These are phyloP conservation scores for Clamator glandarius DNA, from an alignment of 2,797 vertebrate species.

Conservation along the genomic window DNA sequence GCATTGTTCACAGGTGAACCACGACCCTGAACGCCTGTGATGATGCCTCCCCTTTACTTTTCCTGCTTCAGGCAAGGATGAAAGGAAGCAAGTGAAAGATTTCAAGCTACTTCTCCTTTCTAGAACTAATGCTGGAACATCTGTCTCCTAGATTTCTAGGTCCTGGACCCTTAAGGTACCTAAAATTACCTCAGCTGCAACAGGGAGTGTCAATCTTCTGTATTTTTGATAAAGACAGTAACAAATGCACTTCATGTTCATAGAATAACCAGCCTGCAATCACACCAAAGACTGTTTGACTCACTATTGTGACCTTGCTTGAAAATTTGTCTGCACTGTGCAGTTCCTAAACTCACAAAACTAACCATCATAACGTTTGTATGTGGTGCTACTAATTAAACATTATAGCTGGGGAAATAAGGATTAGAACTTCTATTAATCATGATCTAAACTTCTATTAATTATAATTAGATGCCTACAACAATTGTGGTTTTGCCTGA, in stretches of 20 bases:
- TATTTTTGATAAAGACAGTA: background rate
- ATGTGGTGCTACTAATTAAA: background rate
- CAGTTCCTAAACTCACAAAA: conserved; percentile 28
- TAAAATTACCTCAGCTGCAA: background rate
- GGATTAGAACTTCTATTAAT: conserved; percentile 25
- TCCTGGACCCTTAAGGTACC: background rate
- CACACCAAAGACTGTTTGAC: background rate
- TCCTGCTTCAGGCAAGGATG: background rate
- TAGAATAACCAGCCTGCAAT: too few relatives aligned
- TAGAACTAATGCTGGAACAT: background rate
- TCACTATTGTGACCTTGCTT: conserved; percentile 5
- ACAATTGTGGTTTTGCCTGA: background rate
- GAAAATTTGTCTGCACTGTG: conserved; percentile 5
- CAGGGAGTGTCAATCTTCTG: rapidly evolving
- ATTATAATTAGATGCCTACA: conserved; percentile 29
- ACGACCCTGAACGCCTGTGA: background rate
- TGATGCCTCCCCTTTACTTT: background rate
- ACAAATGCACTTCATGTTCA: background rate
- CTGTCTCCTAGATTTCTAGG: background rate
- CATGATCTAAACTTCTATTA: conserved; percentile 23
- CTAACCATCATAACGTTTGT: background rate
- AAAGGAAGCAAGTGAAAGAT: background rate
- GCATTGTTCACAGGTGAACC: background rate
- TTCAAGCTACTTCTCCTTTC: background rate
- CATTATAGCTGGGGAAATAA: background rate